Conservation (phyloP, 2,888 invertebrate species). For the Nymphalis c-album region DNA sequence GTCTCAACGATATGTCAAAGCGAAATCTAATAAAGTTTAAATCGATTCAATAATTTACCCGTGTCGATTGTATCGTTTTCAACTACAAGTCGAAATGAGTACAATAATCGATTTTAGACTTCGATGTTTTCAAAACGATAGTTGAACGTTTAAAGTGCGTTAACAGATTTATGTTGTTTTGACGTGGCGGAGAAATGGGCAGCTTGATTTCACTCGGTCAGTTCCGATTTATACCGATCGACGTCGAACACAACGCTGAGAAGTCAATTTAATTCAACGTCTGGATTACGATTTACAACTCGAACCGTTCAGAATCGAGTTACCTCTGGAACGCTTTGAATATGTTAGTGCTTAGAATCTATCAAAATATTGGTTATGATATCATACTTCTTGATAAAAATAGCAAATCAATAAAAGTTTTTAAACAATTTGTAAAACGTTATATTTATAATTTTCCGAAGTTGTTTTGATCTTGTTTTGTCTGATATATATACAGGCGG, state of each 20-base stretch:
- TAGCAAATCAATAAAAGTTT: no score
- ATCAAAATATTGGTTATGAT: no score
- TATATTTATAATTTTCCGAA: no score
- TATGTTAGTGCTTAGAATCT: no score
- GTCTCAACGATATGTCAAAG: no score
- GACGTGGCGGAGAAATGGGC: slow-evolving; percentile 10
- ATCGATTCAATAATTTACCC: no score
- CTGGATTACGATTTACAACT: slow-evolving; percentile 11
- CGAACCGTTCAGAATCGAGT: slow-evolving; percentile 22
- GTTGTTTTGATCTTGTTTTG: no score
- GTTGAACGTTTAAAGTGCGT: background rate
- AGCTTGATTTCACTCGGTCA: slow-evolving; percentile 9
- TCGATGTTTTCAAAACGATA: slow-evolving; percentile 1
- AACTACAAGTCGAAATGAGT: background rate
- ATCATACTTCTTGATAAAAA: no score
- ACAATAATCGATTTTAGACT: slow-evolving; percentile 6
- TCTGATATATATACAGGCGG: no score
- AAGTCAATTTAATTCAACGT: slow-evolving; percentile 12
- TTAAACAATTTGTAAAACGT: no score
- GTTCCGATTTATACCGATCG: slow-evolving; percentile 1
- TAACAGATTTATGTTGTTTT: slow-evolving; percentile 14
- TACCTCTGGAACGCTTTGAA: slow-evolving; percentile 2
- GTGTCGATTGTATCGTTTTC: no score
- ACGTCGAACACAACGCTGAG: slow-evolving; percentile 7
- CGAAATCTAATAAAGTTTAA: no score